Evolutionary conservation across 1,140 invertebrate genomes (phyloP).

Genomic region (Drosophila persimilis): DNA sequence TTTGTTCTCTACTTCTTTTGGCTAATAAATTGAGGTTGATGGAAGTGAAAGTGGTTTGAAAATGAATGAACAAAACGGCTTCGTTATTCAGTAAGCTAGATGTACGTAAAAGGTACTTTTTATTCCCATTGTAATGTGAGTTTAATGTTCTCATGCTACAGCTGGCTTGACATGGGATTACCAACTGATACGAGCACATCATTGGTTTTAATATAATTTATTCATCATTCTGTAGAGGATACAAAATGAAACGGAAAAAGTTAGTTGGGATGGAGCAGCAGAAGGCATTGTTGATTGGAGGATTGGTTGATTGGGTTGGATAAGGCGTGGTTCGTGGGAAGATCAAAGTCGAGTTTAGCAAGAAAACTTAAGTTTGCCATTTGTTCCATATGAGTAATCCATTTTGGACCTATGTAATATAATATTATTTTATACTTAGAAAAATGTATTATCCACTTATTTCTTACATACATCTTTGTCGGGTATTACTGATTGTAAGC

Average conservation of each 20-base stretch:
- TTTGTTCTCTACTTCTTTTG: not conserved
- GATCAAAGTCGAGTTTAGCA: not conserved
- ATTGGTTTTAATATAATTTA: conserved; percentile 30
- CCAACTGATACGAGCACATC: not conserved
- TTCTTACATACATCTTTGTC: conserved; percentile 9
- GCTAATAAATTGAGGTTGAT: not conserved
- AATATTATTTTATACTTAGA: conserved; percentile 29
- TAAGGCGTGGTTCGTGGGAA: conserved; percentile 1
- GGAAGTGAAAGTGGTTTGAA: not conserved
- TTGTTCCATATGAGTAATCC: conserved; percentile 46
- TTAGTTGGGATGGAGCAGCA: conserved; percentile 7
- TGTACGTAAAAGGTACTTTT: too few relatives aligned
- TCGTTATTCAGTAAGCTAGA: too few relatives aligned
- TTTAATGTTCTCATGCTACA: too few relatives aligned
- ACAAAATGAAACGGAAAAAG: conserved; percentile 9
- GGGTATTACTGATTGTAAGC: not conserved
- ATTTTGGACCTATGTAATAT: conserved; percentile 32
- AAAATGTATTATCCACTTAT: conserved; percentile 8
- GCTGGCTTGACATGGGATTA: too few relatives aligned
- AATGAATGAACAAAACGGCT: too few relatives aligned
- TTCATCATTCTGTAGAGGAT: conserved; percentile 30
- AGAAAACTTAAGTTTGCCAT: conserved; percentile 62
- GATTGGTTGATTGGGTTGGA: conserved; percentile 42
- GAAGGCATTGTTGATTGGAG: conserved; percentile 74
- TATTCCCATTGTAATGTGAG: too few relatives aligned